phyloP scores from a whole-genome alignment of 2,113 vertebrate species.

The Cheilinus undulatus region DNA sequence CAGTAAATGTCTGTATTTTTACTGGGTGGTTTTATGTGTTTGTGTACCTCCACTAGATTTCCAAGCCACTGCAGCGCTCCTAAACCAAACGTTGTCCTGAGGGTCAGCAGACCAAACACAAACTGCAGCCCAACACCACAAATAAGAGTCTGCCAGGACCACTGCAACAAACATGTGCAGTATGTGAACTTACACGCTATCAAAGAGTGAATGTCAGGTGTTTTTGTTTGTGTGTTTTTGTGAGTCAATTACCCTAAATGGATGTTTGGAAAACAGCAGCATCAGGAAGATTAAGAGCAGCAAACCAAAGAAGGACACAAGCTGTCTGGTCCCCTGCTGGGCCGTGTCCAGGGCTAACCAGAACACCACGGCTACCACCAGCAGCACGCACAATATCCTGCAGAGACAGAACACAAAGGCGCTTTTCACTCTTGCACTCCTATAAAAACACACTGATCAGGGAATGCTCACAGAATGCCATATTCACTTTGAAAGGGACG shows the following conservation, averaged over 20 bases:
- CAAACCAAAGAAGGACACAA: slow-evolving; percentile 90
- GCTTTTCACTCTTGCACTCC: too few species aligned
- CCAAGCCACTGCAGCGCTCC: slow-evolving; percentile 85
- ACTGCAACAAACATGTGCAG: slow-evolving; percentile 74
- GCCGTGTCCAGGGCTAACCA: slow-evolving; percentile 89
- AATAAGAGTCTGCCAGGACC: slow-evolving; percentile 86
- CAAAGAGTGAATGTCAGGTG: not conserved
- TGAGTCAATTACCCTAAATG: slow-evolving; percentile 81
- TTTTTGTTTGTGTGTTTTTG: not conserved
- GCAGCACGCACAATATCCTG: slow-evolving; percentile 78
- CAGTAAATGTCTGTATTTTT: not conserved
- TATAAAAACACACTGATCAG: too few species aligned
- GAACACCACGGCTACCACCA: slow-evolving; percentile 73
- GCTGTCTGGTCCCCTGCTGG: slow-evolving; percentile 79
- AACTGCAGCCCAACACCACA: slow-evolving; percentile 88
- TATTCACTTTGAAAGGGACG: too few species aligned
- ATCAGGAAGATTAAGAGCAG: slow-evolving; percentile 82
- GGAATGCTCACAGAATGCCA: too few species aligned
- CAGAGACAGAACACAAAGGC: too few species aligned
- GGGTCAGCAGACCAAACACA: slow-evolving; percentile 86
- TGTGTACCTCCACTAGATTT: slow-evolving; percentile 84
- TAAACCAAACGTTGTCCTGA: slow-evolving; percentile 86
- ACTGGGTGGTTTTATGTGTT: not conserved
- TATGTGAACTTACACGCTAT: not conserved
- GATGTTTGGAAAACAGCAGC: slow-evolving; percentile 90